Base-by-base conservation (phyloP, 2,797 vertebrate genomes). In the Sciurus vulgaris region DNA sequence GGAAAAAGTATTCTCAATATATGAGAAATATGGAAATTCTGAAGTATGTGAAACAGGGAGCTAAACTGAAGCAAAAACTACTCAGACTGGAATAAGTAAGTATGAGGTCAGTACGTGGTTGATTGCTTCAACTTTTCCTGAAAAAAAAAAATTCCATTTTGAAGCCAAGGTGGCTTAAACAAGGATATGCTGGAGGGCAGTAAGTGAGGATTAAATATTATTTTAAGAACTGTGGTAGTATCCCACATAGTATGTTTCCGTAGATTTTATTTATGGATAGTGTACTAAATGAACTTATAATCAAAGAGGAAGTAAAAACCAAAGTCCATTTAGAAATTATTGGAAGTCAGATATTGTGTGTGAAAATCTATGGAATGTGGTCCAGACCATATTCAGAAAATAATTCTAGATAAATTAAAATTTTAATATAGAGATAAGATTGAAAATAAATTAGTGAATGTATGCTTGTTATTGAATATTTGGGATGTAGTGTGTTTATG, bases 381-480 rank as follows among this genome's bases (percentile, higher is more conserved):
- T 38, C 77, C 78, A 83, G 82, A n/a, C 33, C 38, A 87, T 87
- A 82, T 15, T 56, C 18, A 69, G 49, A 94, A 94, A 78, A 63
- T 17, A 79, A 63, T 72, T 92, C 7, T 70, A 35, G 18, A 84
- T 47, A 61, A 9, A 61, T 61, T 26, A 61, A n/a, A 41, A 49
- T 74, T 81, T 74, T 73, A 54, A 63, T 41, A 18, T n/a, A 51
- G 59, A 74, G 78, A 22, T 65, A 59, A 82, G 18, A 30, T 41
- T 65, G 65, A 95, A 65, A 90, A 38, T 79, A 73, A 70, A 44
- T 86, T 24, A 22, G 15, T 17, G 1, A 44, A 20, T 81, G 18
- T 0, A 35, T 49, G 17, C 22, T 84, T 74, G 70, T 70, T 63
- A n/a, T 38, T 38, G 28, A 54, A 5, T n/a, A 59, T 7, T 30